Evolutionary conservation across 2,797 vertebrate species (phyloP).

Genomic region (Semaprochilodus insignis): DNA sequence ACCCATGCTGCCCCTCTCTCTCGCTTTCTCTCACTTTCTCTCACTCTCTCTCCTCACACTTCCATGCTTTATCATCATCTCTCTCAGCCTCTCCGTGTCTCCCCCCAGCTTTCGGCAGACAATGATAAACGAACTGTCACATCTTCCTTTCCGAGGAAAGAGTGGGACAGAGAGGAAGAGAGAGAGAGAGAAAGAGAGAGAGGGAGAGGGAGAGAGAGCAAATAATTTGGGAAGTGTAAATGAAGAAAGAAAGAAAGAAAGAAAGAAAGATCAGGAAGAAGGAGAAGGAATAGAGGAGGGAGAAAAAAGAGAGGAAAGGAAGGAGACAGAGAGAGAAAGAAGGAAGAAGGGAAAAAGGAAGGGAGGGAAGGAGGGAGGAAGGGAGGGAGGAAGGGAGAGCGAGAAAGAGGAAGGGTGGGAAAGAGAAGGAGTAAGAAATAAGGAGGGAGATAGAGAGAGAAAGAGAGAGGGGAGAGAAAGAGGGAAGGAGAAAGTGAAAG

Average conservation of each 20-base stretch:
- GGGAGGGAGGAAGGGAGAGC: neutral
- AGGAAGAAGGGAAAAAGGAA: neutral
- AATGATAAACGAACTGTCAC: constrained; percentile 66
- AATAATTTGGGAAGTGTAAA: neutral
- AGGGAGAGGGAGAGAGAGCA: too few relatives aligned
- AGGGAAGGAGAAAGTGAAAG: neutral
- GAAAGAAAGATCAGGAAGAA: constrained; percentile 4
- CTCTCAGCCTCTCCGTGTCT: constrained; percentile 25
- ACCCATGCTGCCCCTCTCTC: constrained; percentile 32
- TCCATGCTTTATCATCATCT: constrained; percentile 23
- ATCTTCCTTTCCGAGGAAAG: constrained; percentile 51
- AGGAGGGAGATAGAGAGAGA: neutral
- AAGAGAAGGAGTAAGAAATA: neutral
- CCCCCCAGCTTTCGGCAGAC: constrained; percentile 61
- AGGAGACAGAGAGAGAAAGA: too few relatives aligned
- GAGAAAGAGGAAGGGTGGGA: neutral
- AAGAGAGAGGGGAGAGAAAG: neutral
- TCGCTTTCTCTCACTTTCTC: constrained; percentile 36
- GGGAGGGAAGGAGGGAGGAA: constrained; percentile 16
- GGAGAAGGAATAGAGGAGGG: neutral
- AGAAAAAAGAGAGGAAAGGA: neutral
- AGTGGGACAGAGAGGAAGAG: neutral
- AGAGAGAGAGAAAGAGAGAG: neutral
- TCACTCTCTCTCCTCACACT: constrained; percentile 30
- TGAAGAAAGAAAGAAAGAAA: constrained; percentile 16